These are phyloP conservation scores for Paragorgia papillata DNA, from an alignment of 92 coral and sea anemone genomes.

Conservation along the genomic window DNA sequence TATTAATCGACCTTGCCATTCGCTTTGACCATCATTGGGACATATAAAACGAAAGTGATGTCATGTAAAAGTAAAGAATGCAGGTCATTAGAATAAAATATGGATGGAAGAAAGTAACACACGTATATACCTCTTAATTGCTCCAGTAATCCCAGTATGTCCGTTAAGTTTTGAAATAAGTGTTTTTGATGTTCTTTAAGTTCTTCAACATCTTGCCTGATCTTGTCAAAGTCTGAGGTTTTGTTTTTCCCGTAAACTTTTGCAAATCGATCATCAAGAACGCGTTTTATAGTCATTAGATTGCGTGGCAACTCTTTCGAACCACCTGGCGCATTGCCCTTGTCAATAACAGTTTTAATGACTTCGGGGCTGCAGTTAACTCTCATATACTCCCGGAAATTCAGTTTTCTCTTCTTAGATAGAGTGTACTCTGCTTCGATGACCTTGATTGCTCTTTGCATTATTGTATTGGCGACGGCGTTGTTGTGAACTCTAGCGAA, in stretches of 20 bases:
- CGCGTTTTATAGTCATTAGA: conserved; percentile 2
- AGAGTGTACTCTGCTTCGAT: conserved; percentile 33
- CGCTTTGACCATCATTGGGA: too few species aligned
- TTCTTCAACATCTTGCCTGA: conserved; percentile 3
- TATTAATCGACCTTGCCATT: too few species aligned
- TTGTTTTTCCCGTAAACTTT: conserved; percentile 35
- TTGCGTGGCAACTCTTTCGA: conserved; percentile 20
- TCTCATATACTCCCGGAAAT: conserved; percentile 10
- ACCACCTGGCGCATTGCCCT: conserved; percentile 62
- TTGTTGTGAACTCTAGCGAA: conserved; percentile 32
- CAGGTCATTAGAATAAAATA: too few species aligned
- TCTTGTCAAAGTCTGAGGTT: conserved; percentile 34
- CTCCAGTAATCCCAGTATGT: not conserved
- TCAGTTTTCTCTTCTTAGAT: conserved; percentile 10
- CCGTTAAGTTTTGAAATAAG: not conserved
- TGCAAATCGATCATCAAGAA: conserved; percentile 38
- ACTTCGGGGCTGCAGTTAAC: conserved; percentile 38
- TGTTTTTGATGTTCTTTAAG: not conserved
- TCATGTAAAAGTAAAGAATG: too few species aligned
- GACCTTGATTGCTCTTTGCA: conserved; percentile 41
- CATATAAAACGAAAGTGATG: too few species aligned
- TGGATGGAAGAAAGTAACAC: too few species aligned
- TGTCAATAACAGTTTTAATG: not conserved
- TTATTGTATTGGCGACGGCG: conserved; percentile 31
- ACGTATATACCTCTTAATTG: conserved; percentile 16